A percentile compares a stretch with the other conserved stretches of the same genome.
Conservation (phyloP, 2,888 invertebrate species). For the Augiades crinisus region DNA sequence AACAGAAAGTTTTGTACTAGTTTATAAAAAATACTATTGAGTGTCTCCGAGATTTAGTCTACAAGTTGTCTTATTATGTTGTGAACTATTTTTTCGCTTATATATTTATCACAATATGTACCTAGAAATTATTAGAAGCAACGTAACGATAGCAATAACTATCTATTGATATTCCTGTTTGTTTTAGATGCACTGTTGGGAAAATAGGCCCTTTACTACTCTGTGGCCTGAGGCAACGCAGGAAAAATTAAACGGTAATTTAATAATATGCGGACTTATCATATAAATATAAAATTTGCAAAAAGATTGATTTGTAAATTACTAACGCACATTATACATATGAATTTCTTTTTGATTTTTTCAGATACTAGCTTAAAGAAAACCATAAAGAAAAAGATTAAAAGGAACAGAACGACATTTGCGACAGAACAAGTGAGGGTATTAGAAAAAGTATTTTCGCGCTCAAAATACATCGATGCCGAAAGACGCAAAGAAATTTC, state of each 20-base stretch:
- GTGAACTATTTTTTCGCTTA: too few relatives aligned
- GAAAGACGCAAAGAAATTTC: constrained; percentile 85
- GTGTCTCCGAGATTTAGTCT: too few relatives aligned
- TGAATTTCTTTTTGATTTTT: constrained; percentile 21
- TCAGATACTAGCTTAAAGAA: constrained; percentile 41
- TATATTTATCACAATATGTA: too few relatives aligned
- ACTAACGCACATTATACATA: background rate
- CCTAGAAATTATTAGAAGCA: too few relatives aligned
- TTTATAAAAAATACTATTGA: too few relatives aligned
- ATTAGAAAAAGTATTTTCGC: constrained; percentile 74
- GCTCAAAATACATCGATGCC: constrained; percentile 84
- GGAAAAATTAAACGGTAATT: constrained; percentile 42
- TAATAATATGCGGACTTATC: too few relatives aligned
- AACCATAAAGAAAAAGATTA: constrained; percentile 62
- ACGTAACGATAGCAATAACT: too few relatives aligned
- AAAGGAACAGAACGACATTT: constrained; percentile 87
- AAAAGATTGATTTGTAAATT: too few relatives aligned
- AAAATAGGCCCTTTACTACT: constrained; percentile 52
- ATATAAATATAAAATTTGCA: too few relatives aligned
- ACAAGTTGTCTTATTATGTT: too few relatives aligned
- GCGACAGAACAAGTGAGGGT: constrained; percentile 85
- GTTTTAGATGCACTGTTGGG: constrained; percentile 51
- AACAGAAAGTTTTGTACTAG: too few relatives aligned
- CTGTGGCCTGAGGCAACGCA: constrained; percentile 44
- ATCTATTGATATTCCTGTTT: too few relatives aligned